Evolutionary conservation across 2,888 invertebrate genomes (phyloP), one percentile per base, ranked within the genome.

Genomic region (Hirtodrosophila cameraria): DNA sequence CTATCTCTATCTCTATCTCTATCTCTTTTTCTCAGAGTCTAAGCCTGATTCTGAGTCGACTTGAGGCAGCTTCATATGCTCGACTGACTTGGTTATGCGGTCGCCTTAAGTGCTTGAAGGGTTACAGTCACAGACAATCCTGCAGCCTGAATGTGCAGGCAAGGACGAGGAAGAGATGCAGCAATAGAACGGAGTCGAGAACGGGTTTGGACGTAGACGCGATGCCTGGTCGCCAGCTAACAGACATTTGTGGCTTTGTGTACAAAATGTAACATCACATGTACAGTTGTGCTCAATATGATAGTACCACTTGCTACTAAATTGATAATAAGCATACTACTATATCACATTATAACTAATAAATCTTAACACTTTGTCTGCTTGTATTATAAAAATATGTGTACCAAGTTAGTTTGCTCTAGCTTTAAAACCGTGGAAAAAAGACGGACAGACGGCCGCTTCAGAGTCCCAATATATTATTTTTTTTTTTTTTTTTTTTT

Each of bases 101-200:
- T 83, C 60, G 69, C 18, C 73, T 75, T 65, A 73, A 77, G 81
- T 73, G 72, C 69, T 67, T 45, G 55, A 66, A 53, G 60, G 60
- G 65, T 52, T 58, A 53, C 55, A 50, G 28, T 27, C 38, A n/a
- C 27, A 28, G 43, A 23, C 36, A n/a, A n/a, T 31, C 13, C 18
- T 23, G 13, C 12, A 20, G 39, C 33, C 48, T 62, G 49, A 16
- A 45, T 63, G 45, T 58, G 46, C 38, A 38, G 42, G 12, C 25
- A 7, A 15, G 33, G 25, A 12, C n/a, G n/a, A n/a, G n/a, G n/a
- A n/a, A n/a, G n/a, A n/a, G n/a, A n/a, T n/a, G n/a, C n/a, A n/a
- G n/a, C n/a, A n/a, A n/a, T n/a, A n/a, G n/a, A n/a, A n/a, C n/a
- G n/a, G n/a, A n/a, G n/a, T n/a, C n/a, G n/a, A n/a, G n/a, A n/a